These are phyloP conservation scores for Tragelaphus buxtoni DNA, from an alignment of 2,113 vertebrate species.

Conservation along the genomic window DNA sequence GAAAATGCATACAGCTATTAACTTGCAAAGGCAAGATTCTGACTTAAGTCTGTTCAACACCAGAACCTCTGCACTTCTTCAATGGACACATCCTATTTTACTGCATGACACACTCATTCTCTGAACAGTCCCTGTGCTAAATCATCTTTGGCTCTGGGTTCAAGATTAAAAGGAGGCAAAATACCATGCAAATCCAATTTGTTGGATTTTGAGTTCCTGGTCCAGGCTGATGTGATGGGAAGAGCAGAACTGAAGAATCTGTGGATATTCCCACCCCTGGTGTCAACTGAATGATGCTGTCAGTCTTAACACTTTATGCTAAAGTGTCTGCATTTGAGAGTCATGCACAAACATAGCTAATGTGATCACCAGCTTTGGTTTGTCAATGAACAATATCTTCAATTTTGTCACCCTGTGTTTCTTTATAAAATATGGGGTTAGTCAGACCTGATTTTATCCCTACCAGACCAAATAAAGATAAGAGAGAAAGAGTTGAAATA, in stretches of 20 bases:
- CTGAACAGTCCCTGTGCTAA: not conserved
- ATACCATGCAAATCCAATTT: not conserved
- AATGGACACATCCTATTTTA: not conserved
- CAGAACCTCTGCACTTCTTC: not conserved
- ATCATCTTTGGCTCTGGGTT: not conserved
- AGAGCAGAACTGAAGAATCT: not conserved
- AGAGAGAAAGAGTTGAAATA: not conserved
- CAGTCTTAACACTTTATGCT: not conserved
- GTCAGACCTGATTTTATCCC: not conserved
- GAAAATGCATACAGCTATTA: not conserved
- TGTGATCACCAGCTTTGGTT: not conserved
- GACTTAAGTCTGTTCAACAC: not conserved
- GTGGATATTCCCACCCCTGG: not conserved
- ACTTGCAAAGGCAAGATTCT: not conserved
- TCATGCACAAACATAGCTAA: not conserved
- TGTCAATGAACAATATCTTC: not conserved
- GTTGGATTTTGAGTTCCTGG: not conserved
- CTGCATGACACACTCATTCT: not conserved
- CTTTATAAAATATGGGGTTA: not conserved
- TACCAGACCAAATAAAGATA: not conserved
- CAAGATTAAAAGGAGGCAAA: not conserved
- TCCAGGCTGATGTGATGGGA: not conserved
- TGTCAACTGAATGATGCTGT: not conserved
- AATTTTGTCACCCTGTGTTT: not conserved
- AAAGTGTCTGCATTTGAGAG: not conserved